Evolutionary conservation across 2,888 invertebrate species (phyloP), one percentile per base, ranked within the genome.

Genomic region (Lasiommata megera): DNA sequence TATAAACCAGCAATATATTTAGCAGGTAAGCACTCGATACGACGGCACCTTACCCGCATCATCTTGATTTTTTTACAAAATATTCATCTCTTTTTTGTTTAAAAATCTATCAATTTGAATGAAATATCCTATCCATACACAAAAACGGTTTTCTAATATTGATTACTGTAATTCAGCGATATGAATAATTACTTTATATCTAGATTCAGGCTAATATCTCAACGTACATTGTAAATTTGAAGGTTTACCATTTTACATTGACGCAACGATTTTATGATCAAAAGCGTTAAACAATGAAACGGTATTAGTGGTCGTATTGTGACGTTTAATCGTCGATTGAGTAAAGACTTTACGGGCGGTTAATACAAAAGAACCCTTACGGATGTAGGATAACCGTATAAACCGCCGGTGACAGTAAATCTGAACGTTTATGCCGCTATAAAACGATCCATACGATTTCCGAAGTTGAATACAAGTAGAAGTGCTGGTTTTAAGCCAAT

Each of bases 401-500:
- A 84, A 77, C 76, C 75, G 74, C 67, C 74, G 71, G 74, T 77
- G 79, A 82, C 81, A 80, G 73, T 84, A 81, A 84, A 86, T 76
- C 76, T 67, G 76, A 79, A 74, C 78, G 73, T 85, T 88, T 83
- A 86, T 76, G 75, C 69, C 68, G 73, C 76, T 76, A 79, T 88
- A 84, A 87, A 88, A 74, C 82, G 80, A 86, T 88, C 84, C 83
- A 87, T 84, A 3, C 23, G 3, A 23, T 23, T 23, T 78, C 70
- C 69, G 72, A 77, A 78, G 77, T 75, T 73, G 73, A 82, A 84
- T 84, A 82, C 84, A 84, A 82, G 79, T 80, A 68, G 73, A 76
- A 82, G 75, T 77, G 73, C 80, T 88, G 88, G 88, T 84, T 73
- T 62, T 43, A 64, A 69, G 84, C 88, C 89, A 88, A 84, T 82